Evolutionary conservation across 2,113 vertebrate species (phyloP), one percentile per base, ranked within the genome.

Genomic region (Halichoerus grypus): DNA sequence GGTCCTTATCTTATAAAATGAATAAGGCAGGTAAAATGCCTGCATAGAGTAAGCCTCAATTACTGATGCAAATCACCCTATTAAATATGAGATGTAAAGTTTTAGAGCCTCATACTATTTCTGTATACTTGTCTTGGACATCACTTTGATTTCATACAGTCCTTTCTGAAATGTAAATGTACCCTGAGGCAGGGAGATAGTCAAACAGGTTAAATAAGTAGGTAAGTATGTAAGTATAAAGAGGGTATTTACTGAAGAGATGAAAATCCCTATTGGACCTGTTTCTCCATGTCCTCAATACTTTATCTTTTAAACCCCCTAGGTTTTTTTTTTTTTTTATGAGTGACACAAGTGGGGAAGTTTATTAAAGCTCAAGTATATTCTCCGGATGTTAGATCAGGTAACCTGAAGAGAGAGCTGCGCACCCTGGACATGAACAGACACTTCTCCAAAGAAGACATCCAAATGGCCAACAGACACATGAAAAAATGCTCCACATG

Each of bases 251-350:
- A 57, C 39, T 42, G 55, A 80, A 95, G 22, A 76, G n/a, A 95
- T 72, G 31, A 92, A 97, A 96, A 80, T 22, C 12, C 26, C 19
- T 69, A 80, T 63, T 22, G 94, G 57, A 86, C 39, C 42, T 85
- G 19, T 67, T 36, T 83, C 11, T 57, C 39, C 59, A 85, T 24
- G 9, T 84, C 59, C 53, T 96, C 12, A 93, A 53, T 36, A 95
- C 28, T 82, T 97, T 77, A 91, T 49, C 24, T 93, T n/a, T 88
- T 93, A 84, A 88, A 86, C 79, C 8, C 4, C 39, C 39, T 22
- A 80, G 33, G 63, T 33, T 67, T 16, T 67, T 53, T 26, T 28
- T 7, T 53, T 33, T 67, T 33, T 31, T 33, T 16, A 33, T 33
- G 63, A 67, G 31, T 67, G 63, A 67, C 31, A 67, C 63, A 67